Evolutionary conservation across 2,888 invertebrate species (phyloP), one percentile per base, ranked within the genome.

Genomic region (Diaperis boleti): DNA sequence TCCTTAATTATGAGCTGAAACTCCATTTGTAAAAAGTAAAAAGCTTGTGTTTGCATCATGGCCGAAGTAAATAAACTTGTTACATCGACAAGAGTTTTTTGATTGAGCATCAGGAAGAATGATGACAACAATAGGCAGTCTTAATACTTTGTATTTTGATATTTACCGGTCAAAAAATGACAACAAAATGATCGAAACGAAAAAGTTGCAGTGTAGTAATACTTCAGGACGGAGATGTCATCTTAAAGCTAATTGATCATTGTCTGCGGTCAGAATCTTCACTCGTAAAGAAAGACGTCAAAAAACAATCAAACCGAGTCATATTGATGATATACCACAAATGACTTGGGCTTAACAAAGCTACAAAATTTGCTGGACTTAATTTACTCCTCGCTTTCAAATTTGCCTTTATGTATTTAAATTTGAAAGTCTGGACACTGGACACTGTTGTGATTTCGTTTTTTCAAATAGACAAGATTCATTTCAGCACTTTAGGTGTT

Each of bases 161-260:
- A 5, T 26, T 26, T 5, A 26, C 26, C 26, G 26, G 26, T 26
- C 26, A 26, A 26, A 26, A 26, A 13, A n/a, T 10, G 1, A 2
- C 29, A 49, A 49, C 11, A 50, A 14, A 47, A 13, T n/a, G n/a
- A n/a, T n/a, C n/a, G 31, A 5, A 18, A 26, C n/a, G 26, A 26
- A 26, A 26, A 26, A 26, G 26, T 26, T 26, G 26, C n/a, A 26
- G 26, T 26, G 26, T 26, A n/a, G n/a, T n/a, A 26, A 26, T 26
- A 3, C 26, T 26, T 26, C n/a, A 5, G 20, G 31, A 33, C 33
- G 10, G n/a, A 33, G 10, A 33, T 33, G 13, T 33, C 33, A 2
- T 33, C 11, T 33, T 10, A 18, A 26, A 52, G 18, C 26, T 62
- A 62, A 62, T 62, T 57, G 62, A 10, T 62, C 62, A 57, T 62